Percentiles rank a stretch among this genome's conserved stretches.
These are phyloP conservation scores for Ostrea edulis DNA, from an alignment of 1,140 invertebrate species.

Conservation along the genomic window DNA sequence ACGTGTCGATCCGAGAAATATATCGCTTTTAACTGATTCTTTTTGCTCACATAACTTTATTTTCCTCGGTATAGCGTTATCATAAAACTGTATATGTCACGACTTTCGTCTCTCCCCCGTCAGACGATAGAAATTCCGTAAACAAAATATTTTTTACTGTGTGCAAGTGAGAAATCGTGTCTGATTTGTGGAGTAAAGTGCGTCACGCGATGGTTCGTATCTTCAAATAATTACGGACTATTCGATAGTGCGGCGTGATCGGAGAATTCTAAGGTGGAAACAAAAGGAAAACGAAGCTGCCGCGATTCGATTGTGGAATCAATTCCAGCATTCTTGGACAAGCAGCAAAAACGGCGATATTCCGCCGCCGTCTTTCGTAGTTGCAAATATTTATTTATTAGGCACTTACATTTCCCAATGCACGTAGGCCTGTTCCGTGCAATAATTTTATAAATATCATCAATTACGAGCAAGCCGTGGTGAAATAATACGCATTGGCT, in stretches of 20 bases:
- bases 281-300: conserved; percentile 2
- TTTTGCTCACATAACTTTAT: not conserved
- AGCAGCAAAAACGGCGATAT: not conserved
- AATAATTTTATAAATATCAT: conserved; percentile 40
- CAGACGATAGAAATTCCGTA: conserved; percentile 34
- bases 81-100: not conserved
- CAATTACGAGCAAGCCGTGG: conserved; percentile 19
- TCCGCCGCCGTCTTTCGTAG: conserved; percentile 19
- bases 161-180: conserved; percentile 31
- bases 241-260: conserved; percentile 12
- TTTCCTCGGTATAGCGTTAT: not conserved
- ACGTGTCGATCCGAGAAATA: not conserved
- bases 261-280: conserved; percentile 10
- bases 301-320: conserved; percentile 28
- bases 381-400: conserved; percentile 40
- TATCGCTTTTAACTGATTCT: not conserved
- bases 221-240: conserved; percentile 21
- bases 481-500: conserved; percentile 20
- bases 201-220: conserved; percentile 17
- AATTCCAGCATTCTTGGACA: conserved; percentile 18
- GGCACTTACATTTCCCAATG: conserved; percentile 30
- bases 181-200: conserved; percentile 17
- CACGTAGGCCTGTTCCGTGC: conserved; percentile 24
- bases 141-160: conserved; percentile 8
- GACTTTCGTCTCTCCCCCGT: conserved; percentile 16